Evolutionary conservation across 2,113 vertebrate species (phyloP).

Genomic region (Cryptotis parvus): DNA sequence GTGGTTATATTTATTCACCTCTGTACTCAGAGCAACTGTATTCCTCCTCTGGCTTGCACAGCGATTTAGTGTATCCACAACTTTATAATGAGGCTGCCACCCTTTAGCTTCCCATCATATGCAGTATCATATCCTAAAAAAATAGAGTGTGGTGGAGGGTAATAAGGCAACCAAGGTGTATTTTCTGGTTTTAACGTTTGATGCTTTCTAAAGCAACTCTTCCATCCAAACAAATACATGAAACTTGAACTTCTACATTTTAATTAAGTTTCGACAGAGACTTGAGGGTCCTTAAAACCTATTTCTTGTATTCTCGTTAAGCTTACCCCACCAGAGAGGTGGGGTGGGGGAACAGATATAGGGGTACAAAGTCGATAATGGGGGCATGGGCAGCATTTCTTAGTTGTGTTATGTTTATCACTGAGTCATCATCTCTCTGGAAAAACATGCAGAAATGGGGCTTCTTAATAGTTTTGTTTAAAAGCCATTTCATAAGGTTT

Average conservation of each 20-base stretch:
- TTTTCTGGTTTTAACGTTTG: constrained; percentile 8
- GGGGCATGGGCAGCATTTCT: not conserved
- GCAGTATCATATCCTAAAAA: constrained; percentile 78
- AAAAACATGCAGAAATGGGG: not conserved
- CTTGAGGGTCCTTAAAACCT: no score
- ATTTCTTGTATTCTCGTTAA: constrained; percentile 39
- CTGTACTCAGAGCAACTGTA: constrained; percentile 93
- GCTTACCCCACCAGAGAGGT: not conserved
- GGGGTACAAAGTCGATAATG: not conserved
- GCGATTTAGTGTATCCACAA: constrained; percentile 92
- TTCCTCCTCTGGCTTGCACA: constrained; percentile 90
- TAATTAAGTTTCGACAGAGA: constrained; percentile 64
- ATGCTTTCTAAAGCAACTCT: constrained; percentile 71
- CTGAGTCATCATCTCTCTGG: not conserved
- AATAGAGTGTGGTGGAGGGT: constrained; percentile 50
- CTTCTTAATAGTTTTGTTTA: not conserved
- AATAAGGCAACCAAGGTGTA: constrained; percentile 53
- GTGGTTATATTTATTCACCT: constrained; percentile 90
- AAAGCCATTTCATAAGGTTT: not conserved
- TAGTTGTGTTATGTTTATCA: no score
- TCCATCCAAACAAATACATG: constrained; percentile 8
- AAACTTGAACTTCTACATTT: constrained; percentile 40
- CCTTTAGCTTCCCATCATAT: constrained; percentile 89
- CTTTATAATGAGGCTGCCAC: constrained; percentile 91
- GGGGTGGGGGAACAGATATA: not conserved